Percentiles rank a stretch among this genome's conserved stretches.
Conservation (phyloP, 2,113 vertebrate genomes). For the Podiceps cristatus region DNA sequence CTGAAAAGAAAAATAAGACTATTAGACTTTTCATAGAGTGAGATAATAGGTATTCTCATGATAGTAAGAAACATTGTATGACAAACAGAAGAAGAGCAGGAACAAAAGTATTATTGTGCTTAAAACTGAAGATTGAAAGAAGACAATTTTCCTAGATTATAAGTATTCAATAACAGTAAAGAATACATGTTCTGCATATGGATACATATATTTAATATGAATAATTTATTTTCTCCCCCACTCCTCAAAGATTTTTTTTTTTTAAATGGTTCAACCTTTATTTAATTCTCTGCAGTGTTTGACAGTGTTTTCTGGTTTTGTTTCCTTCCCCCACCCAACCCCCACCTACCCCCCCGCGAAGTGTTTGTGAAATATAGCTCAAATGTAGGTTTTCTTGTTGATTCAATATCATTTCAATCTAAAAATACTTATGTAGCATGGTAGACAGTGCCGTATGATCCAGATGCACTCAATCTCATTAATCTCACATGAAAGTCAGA, state of each 20-base stretch:
- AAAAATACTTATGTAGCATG: neutral
- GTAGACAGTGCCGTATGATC: neutral
- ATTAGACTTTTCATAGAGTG: neutral
- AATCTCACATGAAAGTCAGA: neutral
- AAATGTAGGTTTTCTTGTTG: neutral
- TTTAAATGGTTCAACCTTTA: neutral
- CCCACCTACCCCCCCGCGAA: too few relatives aligned
- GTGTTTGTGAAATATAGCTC: neutral
- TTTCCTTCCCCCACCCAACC: neutral
- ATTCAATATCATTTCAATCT: neutral
- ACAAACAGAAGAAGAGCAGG: neutral
- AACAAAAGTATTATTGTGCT: neutral
- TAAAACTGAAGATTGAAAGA: neutral
- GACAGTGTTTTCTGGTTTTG: neutral
- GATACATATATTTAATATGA: neutral
- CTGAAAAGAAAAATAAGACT: neutral
- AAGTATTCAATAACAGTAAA: neutral
- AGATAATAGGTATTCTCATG: neutral
- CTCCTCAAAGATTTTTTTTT: neutral
- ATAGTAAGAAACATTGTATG: neutral
- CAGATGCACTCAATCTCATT: neutral
- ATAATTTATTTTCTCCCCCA: neutral
- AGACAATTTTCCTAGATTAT: neutral
- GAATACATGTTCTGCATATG: neutral
- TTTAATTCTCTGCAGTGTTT: neutral